Evolutionary conservation across 2,113 vertebrate genomes (phyloP).

Genomic region (Ictalurus furcatus): DNA sequence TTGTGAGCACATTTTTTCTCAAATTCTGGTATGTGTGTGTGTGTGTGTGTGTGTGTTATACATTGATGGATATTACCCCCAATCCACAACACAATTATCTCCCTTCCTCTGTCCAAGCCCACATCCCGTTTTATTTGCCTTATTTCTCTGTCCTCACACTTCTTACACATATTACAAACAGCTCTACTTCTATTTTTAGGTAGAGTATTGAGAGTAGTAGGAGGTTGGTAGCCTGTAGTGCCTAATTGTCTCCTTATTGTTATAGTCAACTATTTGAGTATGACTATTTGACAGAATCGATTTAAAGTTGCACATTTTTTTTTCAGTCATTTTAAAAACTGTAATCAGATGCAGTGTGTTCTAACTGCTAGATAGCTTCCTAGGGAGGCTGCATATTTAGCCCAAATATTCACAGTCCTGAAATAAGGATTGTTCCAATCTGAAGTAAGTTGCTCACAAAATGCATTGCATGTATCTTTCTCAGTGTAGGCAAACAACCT

Average conservation of each 20-base stretch:
- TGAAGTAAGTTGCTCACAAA: neutral
- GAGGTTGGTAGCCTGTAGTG: neutral
- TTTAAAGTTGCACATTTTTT: neutral
- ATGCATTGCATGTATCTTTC: neutral
- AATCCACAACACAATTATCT: constrained; percentile 1
- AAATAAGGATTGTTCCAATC: neutral
- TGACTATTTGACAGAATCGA: neutral
- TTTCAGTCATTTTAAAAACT: neutral
- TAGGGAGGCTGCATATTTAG: neutral
- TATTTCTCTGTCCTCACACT: neutral
- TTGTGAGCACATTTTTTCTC: neutral
- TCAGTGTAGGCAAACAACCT: neutral
- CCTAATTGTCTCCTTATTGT: constrained; percentile 11
- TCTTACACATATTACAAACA: too few species aligned
- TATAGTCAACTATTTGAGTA: neutral
- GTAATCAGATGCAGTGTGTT: neutral
- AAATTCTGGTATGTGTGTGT: neutral
- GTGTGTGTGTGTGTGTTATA: constrained; percentile 32
- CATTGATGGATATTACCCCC: constrained; percentile 19
- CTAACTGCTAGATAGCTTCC: neutral
- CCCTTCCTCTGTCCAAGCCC: neutral
- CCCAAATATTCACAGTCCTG: neutral
- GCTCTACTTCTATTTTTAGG: neutral
- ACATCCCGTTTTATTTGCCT: neutral
- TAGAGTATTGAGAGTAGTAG: constrained; percentile 1